phyloP scores from a whole-genome alignment of 2,797 vertebrate genomes.

The Xenentodon cancila region DNA sequence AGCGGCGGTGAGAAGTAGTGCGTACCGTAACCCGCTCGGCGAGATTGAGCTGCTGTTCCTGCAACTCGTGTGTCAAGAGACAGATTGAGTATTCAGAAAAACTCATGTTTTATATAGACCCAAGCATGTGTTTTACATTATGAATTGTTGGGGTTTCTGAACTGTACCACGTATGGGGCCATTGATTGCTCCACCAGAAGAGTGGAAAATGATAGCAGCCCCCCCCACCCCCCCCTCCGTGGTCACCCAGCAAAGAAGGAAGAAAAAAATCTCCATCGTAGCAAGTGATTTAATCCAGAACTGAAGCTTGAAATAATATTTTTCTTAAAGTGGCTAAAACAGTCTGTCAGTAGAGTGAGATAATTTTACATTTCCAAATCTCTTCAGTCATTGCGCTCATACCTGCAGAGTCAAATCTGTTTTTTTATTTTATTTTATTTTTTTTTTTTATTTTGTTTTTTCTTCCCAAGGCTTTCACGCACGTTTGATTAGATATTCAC shows the following conservation, averaged over 20 bases:
- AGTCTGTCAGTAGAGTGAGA: conserved; percentile 49
- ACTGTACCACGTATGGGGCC: conserved; percentile 11
- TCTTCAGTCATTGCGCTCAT: conserved; percentile 35
- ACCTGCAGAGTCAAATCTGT: conserved; percentile 1
- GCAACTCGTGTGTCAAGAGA: conserved; percentile 22
- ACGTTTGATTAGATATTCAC: conserved; percentile 28
- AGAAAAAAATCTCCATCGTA: conserved; percentile 19
- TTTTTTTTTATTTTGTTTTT: too few species aligned
- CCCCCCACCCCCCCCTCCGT: conserved; percentile 33
- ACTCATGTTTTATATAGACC: conserved; percentile 41
- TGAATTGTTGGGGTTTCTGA: conserved; percentile 39
- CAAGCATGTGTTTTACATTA: conserved; percentile 62
- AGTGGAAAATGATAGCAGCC: conserved; percentile 62
- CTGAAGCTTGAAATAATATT: conserved; percentile 68
- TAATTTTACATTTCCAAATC: conserved; percentile 51
- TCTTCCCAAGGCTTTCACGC: conserved; percentile 13
- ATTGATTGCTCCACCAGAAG: conserved; percentile 63
- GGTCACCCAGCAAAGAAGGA: conserved; percentile 28
- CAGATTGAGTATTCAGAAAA: conserved; percentile 23
- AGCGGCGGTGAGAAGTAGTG: conserved; percentile 25
- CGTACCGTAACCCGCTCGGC: conserved; percentile 29
- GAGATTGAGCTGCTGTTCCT: conserved; percentile 19
- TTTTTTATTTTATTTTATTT: background rate
- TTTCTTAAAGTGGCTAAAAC: conserved; percentile 59
- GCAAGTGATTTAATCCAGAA: conserved; percentile 68